These are phyloP conservation scores for Cassiopea andromeda DNA, from an alignment of 30 jellyfish, hydroid and myxozoan genomes.

Conservation along the genomic window DNA sequence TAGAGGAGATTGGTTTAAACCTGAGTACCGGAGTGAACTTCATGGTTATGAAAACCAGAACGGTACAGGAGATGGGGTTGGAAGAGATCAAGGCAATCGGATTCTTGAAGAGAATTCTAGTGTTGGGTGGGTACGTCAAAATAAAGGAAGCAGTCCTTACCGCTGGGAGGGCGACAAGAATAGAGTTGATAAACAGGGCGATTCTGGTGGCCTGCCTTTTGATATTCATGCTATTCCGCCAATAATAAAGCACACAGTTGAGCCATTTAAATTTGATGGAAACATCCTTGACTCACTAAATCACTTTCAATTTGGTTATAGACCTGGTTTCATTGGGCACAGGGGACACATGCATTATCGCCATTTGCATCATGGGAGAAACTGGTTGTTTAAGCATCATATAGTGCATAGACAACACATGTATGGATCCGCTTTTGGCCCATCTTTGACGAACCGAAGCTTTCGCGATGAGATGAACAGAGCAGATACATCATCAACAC, in stretches of 20 bases:
- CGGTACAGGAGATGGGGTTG: background rate
- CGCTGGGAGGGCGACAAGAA: background rate
- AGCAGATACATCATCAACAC: background rate
- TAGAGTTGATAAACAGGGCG: background rate
- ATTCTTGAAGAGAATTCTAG: background rate
- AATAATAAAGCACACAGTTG: slow-evolving; percentile 11
- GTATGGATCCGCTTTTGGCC: background rate
- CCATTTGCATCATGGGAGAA: background rate
- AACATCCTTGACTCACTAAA: background rate
- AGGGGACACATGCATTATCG: slow-evolving; percentile 2
- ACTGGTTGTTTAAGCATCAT: background rate
- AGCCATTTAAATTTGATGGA: slow-evolving; percentile 29
- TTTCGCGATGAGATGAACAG: background rate
- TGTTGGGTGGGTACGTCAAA: background rate
- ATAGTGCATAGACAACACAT: slow-evolving; percentile 19
- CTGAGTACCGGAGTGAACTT: background rate
- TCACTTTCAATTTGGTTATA: background rate
- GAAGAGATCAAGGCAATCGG: background rate
- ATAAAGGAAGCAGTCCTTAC: background rate
- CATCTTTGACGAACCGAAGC: background rate
- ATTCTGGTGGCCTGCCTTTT: background rate
- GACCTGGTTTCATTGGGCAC: background rate
- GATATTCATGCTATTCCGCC: slow-evolving; percentile 4
- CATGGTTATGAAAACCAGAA: background rate
- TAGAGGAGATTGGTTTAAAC: background rate